Conservation (phyloP, 2,797 vertebrate species). For the Chaetophractus vellerosus region DNA sequence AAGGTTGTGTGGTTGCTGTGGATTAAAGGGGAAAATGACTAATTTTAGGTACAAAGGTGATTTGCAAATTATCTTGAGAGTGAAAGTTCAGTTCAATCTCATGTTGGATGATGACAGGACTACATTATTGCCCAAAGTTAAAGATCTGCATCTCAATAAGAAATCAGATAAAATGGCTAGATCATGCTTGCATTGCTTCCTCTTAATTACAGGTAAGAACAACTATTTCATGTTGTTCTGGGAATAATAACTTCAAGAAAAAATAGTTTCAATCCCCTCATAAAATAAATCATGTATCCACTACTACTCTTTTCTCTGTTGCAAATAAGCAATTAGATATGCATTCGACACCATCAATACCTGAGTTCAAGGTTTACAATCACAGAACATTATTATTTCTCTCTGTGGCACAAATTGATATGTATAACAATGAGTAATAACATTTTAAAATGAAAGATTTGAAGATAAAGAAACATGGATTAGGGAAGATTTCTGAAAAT, state of each 20-base stretch:
- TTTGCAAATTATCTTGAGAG: slow-evolving; percentile 23
- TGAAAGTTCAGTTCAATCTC: not conserved
- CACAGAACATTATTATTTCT: not conserved
- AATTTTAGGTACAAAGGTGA: not conserved
- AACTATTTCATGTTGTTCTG: slow-evolving; percentile 55
- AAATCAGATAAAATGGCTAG: slow-evolving; percentile 77
- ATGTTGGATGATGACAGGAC: not conserved
- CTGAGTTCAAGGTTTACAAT: not conserved
- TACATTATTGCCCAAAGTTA: not conserved
- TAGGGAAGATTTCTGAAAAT: slow-evolving; percentile 4
- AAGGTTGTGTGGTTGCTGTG: slow-evolving; percentile 41
- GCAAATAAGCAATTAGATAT: not conserved
- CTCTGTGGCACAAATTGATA: not conserved
- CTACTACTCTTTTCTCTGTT: not conserved
- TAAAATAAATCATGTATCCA: not conserved
- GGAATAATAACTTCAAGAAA: slow-evolving; percentile 75
- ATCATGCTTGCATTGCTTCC: slow-evolving; percentile 76
- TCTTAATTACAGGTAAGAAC: not conserved
- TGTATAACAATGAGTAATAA: not conserved
- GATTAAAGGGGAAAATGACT: not conserved
- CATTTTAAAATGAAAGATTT: slow-evolving; percentile 39
- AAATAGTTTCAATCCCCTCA: not conserved
- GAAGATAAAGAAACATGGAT: not conserved
- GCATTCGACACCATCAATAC: not conserved
- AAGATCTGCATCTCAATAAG: not conserved